Base-by-base conservation (phyloP, 2,113 vertebrate genomes). In the Geococcyx californianus region DNA sequence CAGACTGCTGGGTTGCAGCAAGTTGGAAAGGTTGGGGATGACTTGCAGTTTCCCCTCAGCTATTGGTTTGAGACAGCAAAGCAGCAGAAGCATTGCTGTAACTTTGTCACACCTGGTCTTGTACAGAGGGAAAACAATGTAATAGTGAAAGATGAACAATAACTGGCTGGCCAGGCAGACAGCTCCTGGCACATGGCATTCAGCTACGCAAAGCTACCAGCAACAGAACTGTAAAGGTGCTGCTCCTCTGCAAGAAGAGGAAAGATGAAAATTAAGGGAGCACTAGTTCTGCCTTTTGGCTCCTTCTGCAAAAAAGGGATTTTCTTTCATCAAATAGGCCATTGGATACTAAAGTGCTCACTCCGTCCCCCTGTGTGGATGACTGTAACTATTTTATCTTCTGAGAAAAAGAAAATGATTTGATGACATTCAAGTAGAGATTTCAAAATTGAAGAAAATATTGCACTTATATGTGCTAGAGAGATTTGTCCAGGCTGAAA, bases 141-240 rank as follows among this genome's bases (percentile, higher is more conserved):
- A 67, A 3, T 10, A 69, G 18, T 13, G 54, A 70, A 42, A 47
- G 3, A 12, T 45, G 44, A 76, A 73, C 36, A 87, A 34, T 40
- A 79, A 9, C 7, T 44, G 28, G n/a, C 3, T 29, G 6, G 3
- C 17, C 1, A 2, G 26, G 36, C 49, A 44, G 17, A 49, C 31
- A 36, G 45, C 33, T 59, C 36, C 42, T 44, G 64, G 26, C 56
- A 56, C 0, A 0, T 23, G 42, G 31, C 58, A 34, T 25, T 31
- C 17, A 60, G 20, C 21, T 66, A 16, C 33, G 25, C 28, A 70
- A 24, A 60, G 34, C n/a, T 38, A 24, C 5, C 2, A 7, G 29
- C n/a, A 75, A 33, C 0, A 0, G 29, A 80, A 54, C 4, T 56
- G 18, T 19, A 15, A 38, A 59, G 17, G 67, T 0, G 0, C 3